Percentiles rank a stretch among this genome's conserved stretches.
Conservation (phyloP, 2,797 vertebrate genomes). For the Myotis myotis region DNA sequence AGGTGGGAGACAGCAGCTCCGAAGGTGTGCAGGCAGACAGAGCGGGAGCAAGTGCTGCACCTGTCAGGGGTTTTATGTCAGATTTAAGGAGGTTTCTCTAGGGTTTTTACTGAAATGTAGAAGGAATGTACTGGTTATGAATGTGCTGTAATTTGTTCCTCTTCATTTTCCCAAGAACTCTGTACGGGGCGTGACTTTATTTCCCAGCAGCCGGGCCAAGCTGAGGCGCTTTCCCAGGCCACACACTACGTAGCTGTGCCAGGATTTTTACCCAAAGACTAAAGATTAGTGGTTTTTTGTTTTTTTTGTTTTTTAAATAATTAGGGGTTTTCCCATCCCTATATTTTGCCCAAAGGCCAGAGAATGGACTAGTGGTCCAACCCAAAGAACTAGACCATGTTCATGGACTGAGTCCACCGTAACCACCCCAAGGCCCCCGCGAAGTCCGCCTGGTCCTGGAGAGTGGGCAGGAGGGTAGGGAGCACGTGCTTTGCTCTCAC, state of each 20-base stretch:
- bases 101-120: neutral
- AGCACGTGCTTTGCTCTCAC: neutral
- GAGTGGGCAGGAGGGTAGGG: accelerated
- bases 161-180: neutral
- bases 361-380: neutral
- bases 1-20: neutral
- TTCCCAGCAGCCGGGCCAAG: neutral
- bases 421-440: too few species aligned
- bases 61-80: neutral
- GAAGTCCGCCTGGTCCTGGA: neutral
- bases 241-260: too few species aligned
- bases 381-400: neutral
- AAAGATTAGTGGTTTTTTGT: neutral
- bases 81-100: neutral
- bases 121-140: neutral
- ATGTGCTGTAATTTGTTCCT: neutral
- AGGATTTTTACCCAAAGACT: neutral
- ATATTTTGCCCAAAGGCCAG: neutral
- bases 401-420: neutral
- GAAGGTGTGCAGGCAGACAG: neutral
- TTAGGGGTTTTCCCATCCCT: accelerated
- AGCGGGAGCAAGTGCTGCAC: accelerated
- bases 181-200: neutral
- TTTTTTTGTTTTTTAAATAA: neutral
- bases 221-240: neutral